Evolutionary conservation across 2,113 vertebrate genomes (phyloP), one percentile per base, ranked within the genome.

Genomic region (Chloroceryle aenea): DNA sequence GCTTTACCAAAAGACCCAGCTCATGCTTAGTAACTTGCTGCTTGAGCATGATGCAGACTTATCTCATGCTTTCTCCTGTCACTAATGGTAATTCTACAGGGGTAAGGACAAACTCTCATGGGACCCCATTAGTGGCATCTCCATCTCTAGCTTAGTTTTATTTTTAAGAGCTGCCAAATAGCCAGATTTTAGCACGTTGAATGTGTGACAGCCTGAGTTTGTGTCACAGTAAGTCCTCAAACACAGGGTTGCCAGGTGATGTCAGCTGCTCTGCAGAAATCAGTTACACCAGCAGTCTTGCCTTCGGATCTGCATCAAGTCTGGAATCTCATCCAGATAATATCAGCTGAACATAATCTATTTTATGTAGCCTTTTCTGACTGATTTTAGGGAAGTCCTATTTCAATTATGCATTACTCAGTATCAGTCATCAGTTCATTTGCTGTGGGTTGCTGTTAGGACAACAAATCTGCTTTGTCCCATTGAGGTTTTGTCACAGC

Each of bases 101-200:
- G 63, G 22, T 12, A 40, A 62, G 85, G 85, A 52, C 1, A 5
- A 83, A 48, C 85, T 93, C 94, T 87, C 78, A 3, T 23, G 85
- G 66, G 87, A 85, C 61, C 29, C 85, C 56, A 87, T 95, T 96
- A 96, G 78, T 61, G 63, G 14, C 66, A 79, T 30, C 34, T 73
- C 48, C 19, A 8, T 90, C 59, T 82, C 40, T 68, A 56, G 43
- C 53, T 87, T 48, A 53, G 78, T 62, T 79, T 87, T 93, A 76
- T 87, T 94, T 87, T 82, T 80, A 85, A 93, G n/a, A 87, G 53
- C 82, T 94, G 85, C 90, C 94, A 94, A 66, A 79, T 25, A 93
- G 52, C 1, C n/a, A 40, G 53, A 75, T 18, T 17, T 79, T 25
- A 87, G 47, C 32, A 52, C 30, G 52, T 27, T 79, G 62, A 45